These are phyloP conservation scores for Whitmania pigra DNA, from an alignment of 1,140 invertebrate species.

Conservation along the genomic window DNA sequence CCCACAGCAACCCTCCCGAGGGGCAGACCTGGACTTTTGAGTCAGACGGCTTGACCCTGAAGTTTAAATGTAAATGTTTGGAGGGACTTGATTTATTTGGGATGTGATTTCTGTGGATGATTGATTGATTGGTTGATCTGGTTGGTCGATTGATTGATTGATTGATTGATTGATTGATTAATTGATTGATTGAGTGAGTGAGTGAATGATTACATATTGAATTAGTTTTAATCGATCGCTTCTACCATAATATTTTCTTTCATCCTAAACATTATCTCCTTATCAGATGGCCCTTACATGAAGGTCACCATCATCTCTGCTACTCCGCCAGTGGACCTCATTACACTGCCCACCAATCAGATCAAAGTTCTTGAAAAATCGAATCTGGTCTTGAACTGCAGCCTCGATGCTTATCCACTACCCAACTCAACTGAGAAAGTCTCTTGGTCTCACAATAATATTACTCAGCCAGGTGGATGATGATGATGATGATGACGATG, in stretches of 20 bases:
- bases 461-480: neutral
- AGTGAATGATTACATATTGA: too few species aligned
- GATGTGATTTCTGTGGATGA: neutral
- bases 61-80: too few species aligned
- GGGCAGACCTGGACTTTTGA: too few species aligned
- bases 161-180: neutral
- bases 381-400: too few species aligned
- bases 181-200: too few species aligned
- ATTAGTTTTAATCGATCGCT: too few species aligned
- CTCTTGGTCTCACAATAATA: neutral
- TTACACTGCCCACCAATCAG: neutral
- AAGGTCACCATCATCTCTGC: neutral
- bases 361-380: too few species aligned
- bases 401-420: too few species aligned
- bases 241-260: too few species aligned
- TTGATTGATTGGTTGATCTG: neutral
- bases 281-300: neutral
- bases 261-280: neutral
- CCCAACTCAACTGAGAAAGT: neutral
- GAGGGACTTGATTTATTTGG: neutral
- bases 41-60: too few species aligned
- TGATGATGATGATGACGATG: conserved; percentile 2
- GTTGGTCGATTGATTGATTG: neutral
- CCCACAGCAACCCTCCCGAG: too few species aligned
- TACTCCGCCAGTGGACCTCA: neutral